A percentile compares a stretch with the other conserved stretches of the same genome.
phyloP scores from a whole-genome alignment of 2,797 vertebrate species.

The Borostomias antarcticus region DNA sequence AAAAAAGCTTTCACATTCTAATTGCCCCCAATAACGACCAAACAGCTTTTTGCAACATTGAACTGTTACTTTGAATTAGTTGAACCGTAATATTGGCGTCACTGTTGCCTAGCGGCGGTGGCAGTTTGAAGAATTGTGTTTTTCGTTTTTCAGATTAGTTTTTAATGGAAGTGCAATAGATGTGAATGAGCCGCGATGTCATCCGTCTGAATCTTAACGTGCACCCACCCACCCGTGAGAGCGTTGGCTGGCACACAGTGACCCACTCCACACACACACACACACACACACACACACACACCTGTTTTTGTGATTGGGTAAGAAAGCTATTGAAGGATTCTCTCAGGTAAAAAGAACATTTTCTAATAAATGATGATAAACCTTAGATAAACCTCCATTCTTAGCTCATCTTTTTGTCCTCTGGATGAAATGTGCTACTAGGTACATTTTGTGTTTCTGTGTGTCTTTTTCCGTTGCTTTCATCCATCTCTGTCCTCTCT shows the following conservation, averaged over 20 bases:
- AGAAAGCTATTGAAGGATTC: conserved; percentile 82
- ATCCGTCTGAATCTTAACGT: conserved; percentile 43
- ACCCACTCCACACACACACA: conserved; percentile 27
- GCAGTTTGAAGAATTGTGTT: background rate
- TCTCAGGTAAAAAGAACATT: conserved; percentile 82
- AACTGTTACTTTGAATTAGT: conserved; percentile 33
- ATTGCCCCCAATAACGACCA: conserved; percentile 33
- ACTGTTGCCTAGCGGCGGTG: conserved; percentile 16
- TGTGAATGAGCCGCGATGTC: conserved; percentile 27
- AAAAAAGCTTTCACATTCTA: conserved; percentile 14
- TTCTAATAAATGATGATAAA: conserved; percentile 81
- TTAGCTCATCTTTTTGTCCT: conserved; percentile 71
- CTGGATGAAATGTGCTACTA: conserved; percentile 46
- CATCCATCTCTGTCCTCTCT: background rate
- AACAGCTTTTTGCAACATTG: conserved; percentile 50
- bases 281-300: conserved; percentile 46
- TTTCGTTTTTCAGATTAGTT: conserved; percentile 18
- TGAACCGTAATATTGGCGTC: conserved; percentile 19
- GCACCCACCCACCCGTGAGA: conserved; percentile 56
- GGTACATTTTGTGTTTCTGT: conserved; percentile 22
- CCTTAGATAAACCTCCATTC: conserved; percentile 73
- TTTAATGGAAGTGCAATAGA: conserved; percentile 70
- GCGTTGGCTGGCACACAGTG: conserved; percentile 42
- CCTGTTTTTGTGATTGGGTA: conserved; percentile 69
- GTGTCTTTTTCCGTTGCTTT: conserved; percentile 16